Percentiles rank a stretch among this genome's conserved stretches.
These are phyloP conservation scores for Pachymerium ferrugineum DNA, from an alignment of 2,888 invertebrate species.

Conservation along the genomic window DNA sequence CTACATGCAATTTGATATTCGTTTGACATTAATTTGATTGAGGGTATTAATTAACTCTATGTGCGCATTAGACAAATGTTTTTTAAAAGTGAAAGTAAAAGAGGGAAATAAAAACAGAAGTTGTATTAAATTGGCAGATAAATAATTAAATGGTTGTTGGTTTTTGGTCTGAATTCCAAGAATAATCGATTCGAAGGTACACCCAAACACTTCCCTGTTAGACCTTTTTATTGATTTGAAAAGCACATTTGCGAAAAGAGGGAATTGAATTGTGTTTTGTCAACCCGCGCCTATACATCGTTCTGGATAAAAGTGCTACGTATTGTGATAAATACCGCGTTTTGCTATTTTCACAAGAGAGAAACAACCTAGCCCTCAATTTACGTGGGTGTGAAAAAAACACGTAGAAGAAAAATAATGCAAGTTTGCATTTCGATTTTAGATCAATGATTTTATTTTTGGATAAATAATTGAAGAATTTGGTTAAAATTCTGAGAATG, in stretches of 20 bases:
- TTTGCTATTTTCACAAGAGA: conserved; percentile 15
- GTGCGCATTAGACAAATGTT: neutral
- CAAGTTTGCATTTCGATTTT: too few relatives aligned
- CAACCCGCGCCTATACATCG: conserved; percentile 1
- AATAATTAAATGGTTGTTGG: conserved; percentile 24
- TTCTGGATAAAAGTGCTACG: conserved; percentile 14
- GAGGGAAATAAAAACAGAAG: conserved; percentile 5
- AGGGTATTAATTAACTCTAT: too few relatives aligned
- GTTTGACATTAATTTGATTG: too few relatives aligned
- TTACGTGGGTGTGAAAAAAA: conserved; percentile 1
- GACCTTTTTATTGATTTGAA: conserved; percentile 24
- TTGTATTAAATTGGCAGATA: conserved; percentile 16
- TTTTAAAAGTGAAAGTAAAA: neutral
- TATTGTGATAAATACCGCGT: neutral
- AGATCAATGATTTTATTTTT: too few relatives aligned
- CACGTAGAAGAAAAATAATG: too few relatives aligned
- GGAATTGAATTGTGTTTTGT: conserved; percentile 21
- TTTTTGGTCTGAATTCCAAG: conserved; percentile 23
- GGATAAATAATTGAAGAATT: too few relatives aligned
- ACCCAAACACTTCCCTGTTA: conserved; percentile 22
- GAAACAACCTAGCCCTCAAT: neutral
- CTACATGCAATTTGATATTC: too few relatives aligned
- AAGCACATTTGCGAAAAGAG: conserved; percentile 16
- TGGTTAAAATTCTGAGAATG: too few relatives aligned
- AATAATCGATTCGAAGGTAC: conserved; percentile 19